A percentile compares a stretch with the other conserved stretches of the same genome.
phyloP scores from a whole-genome alignment of 2,113 vertebrate species.

The Xiphophorus hellerii region DNA sequence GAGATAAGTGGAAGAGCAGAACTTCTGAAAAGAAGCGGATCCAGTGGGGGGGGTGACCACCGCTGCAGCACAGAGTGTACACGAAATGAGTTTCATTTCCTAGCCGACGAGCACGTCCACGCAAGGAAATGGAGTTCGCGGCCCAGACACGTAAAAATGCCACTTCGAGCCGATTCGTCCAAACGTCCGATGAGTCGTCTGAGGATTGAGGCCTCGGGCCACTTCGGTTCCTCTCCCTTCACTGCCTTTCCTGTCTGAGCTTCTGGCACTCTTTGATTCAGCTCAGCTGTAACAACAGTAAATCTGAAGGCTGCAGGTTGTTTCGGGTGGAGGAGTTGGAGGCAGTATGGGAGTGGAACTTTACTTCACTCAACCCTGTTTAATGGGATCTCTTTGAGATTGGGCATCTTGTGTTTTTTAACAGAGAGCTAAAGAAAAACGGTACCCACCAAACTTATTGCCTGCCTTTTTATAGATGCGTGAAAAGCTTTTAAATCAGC shows the following conservation, averaged over 20 bases:
- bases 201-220: constrained; percentile 41
- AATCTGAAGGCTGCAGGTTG: constrained; percentile 67
- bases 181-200: constrained; percentile 54
- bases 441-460: too few species aligned
- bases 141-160: constrained; percentile 52
- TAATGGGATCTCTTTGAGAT: background rate
- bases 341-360: constrained; percentile 13
- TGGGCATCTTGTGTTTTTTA: background rate
- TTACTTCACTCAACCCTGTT: constrained; percentile 38
- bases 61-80: constrained; percentile 5
- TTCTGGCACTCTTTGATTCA: constrained; percentile 61
- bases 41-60: background rate
- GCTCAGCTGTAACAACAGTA: constrained; percentile 75
- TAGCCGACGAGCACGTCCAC: constrained; percentile 41
- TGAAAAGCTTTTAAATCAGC: too few species aligned
- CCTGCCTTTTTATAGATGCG: too few species aligned
- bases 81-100: constrained; percentile 61
- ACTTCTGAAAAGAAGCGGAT: background rate
- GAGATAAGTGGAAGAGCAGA: background rate
- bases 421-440: too few species aligned
- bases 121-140: constrained; percentile 56
- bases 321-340: constrained; percentile 49
- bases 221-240: constrained; percentile 38
- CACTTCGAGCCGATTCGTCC: constrained; percentile 27
- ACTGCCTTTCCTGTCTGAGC: constrained; percentile 61